Conservation (phyloP, 2,113 vertebrate species). For the Bos indicus region DNA sequence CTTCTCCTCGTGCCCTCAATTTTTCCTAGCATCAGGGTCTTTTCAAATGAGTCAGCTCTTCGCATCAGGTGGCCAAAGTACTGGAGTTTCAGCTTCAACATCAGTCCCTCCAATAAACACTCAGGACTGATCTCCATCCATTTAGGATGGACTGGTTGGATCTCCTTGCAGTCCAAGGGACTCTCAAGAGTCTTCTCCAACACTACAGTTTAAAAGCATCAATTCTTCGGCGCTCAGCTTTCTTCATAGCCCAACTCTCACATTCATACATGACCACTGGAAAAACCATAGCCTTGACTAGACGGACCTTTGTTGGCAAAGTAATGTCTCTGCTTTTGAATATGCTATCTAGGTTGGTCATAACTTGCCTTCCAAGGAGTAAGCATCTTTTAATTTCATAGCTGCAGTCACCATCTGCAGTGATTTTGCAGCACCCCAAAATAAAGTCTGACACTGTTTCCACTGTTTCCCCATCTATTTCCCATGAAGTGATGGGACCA, state of each 20-base stretch:
- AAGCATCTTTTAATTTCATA: not conserved
- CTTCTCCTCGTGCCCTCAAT: not conserved
- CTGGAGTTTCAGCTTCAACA: not conserved
- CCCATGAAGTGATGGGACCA: not conserved
- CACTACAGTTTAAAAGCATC: not conserved
- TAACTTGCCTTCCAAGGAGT: not conserved
- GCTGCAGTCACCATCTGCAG: not conserved
- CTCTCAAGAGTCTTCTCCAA: not conserved
- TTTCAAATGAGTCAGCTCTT: not conserved
- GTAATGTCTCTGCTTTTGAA: not conserved
- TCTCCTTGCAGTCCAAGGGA: not conserved
- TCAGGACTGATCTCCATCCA: not conserved
- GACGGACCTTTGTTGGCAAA: not conserved
- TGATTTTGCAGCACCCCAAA: rapidly evolving
- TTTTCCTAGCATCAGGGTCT: not conserved
- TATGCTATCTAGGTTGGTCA: not conserved
- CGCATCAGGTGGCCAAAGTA: not conserved
- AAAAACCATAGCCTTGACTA: not conserved
- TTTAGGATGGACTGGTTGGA: not conserved
- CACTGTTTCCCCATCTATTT: not conserved
- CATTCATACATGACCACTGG: not conserved
- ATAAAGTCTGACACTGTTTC: not conserved
- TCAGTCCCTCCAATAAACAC: not conserved
- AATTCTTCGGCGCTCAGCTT: rapidly evolving
- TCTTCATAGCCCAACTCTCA: not conserved